phyloP scores from a whole-genome alignment of 2,797 vertebrate genomes.

The Anomalospiza imberbis region DNA sequence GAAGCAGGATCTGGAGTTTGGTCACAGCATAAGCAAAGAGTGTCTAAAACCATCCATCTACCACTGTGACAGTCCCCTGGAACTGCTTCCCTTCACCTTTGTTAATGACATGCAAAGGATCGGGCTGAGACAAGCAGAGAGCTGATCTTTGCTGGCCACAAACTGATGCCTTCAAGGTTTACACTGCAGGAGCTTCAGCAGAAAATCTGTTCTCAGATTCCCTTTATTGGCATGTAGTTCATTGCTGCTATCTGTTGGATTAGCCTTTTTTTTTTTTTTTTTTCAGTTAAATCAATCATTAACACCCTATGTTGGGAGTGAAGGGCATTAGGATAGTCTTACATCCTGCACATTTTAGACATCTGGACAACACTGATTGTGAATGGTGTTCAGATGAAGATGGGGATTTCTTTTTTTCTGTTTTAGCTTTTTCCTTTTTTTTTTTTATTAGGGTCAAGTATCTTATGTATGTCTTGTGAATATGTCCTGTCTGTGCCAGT shows the following conservation, averaged over 20 bases:
- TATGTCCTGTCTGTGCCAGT: background rate
- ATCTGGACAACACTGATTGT: background rate
- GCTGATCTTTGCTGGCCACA: background rate
- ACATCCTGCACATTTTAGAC: background rate
- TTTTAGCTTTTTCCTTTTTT: background rate
- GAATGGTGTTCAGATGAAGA: background rate
- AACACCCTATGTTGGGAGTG: background rate
- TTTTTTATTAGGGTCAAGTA: background rate
- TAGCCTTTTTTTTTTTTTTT: background rate
- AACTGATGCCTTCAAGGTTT: background rate
- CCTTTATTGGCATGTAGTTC: slow-evolving; percentile 5
- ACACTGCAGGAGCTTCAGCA: background rate
- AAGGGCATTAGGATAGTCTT: background rate
- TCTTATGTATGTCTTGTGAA: background rate
- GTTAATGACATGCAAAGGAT: slow-evolving; percentile 1
- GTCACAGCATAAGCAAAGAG: background rate
- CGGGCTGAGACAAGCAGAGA: background rate
- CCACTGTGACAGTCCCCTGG: background rate
- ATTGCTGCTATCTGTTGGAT: background rate
- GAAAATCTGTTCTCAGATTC: slow-evolving; percentile 23
- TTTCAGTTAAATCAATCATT: background rate
- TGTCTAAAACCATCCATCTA: background rate
- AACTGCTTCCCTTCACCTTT: background rate
- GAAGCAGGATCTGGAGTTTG: background rate
- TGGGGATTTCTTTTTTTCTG: background rate